Evolutionary conservation across 2,113 vertebrate species (phyloP).

Genomic region (Psilopsiagon aymara): DNA sequence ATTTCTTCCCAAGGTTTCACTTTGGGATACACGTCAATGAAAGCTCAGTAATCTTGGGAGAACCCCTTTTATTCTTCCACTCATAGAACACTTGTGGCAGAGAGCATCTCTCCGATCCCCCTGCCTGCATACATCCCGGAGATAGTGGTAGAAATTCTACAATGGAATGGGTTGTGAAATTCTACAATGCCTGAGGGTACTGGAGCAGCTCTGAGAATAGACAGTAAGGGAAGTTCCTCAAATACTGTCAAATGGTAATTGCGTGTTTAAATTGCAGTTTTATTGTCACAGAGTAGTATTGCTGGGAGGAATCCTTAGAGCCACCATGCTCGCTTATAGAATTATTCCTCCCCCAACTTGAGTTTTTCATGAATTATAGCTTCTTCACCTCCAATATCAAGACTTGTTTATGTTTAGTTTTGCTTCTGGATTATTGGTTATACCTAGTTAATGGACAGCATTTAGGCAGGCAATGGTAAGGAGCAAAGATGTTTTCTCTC

Average conservation of each 20-base stretch:
- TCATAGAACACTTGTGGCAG: neutral
- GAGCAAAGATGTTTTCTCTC: neutral
- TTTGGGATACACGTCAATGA: neutral
- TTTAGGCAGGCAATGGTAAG: neutral
- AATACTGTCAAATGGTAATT: constrained; percentile 38
- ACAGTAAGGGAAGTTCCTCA: constrained; percentile 32
- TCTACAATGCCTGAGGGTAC: constrained; percentile 18
- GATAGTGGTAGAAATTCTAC: neutral
- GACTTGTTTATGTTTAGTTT: neutral
- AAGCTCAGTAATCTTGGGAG: neutral
- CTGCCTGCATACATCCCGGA: neutral
- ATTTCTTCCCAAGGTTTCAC: neutral
- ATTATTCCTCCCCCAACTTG: rapidly evolving
- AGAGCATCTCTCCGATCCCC: neutral
- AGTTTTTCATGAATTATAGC: neutral
- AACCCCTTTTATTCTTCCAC: neutral
- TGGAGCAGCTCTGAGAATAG: neutral
- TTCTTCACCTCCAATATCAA: neutral
- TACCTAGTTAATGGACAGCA: neutral
- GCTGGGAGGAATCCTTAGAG: neutral
- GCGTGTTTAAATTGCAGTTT: constrained; percentile 2
- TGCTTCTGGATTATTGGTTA: neutral
- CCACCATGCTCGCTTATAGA: rapidly evolving
- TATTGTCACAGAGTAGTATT: neutral
- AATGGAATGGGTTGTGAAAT: neutral